These are phyloP conservation scores for Dolichoris vasculosae DNA, from an alignment of 1,140 invertebrate species.

Conservation along the genomic window DNA sequence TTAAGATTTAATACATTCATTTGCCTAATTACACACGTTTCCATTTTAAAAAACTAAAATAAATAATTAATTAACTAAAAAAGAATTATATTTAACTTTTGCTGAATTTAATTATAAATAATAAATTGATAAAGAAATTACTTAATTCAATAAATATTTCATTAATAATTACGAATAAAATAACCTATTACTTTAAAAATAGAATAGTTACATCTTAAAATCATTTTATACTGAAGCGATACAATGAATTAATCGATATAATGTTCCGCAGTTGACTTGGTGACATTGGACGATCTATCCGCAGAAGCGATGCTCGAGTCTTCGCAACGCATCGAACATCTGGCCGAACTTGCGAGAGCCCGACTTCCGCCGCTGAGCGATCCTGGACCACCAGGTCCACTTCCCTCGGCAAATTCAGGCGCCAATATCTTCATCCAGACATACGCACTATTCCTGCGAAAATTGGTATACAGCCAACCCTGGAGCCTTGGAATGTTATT, in stretches of 20 bases:
- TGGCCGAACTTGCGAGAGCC: constrained; percentile 87
- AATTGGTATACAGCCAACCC: constrained; percentile 89
- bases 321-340: constrained; percentile 91
- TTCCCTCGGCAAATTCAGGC: constrained; percentile 80
- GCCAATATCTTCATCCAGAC: constrained; percentile 80
- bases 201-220: neutral
- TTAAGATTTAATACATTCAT: too few species aligned
- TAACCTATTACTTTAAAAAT: neutral
- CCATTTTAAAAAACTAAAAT: too few species aligned
- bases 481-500: constrained; percentile 87
- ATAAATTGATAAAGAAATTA: too few species aligned
- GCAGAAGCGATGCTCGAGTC: constrained; percentile 95
- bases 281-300: constrained; percentile 93
- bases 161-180: too few species aligned
- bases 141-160: too few species aligned
- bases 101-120: too few species aligned
- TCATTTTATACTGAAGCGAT: too few species aligned
- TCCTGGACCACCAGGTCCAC: constrained; percentile 83
- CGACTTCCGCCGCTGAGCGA: constrained; percentile 79
- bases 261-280: constrained; percentile 86
- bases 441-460: constrained; percentile 80
- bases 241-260: neutral
- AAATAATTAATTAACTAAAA: too few species aligned
- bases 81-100: too few species aligned
- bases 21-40: too few species aligned